Evolutionary conservation across 1,140 invertebrate genomes (phyloP), one percentile per base, ranked within the genome.

Genomic region (Marisa cornuarietis): DNA sequence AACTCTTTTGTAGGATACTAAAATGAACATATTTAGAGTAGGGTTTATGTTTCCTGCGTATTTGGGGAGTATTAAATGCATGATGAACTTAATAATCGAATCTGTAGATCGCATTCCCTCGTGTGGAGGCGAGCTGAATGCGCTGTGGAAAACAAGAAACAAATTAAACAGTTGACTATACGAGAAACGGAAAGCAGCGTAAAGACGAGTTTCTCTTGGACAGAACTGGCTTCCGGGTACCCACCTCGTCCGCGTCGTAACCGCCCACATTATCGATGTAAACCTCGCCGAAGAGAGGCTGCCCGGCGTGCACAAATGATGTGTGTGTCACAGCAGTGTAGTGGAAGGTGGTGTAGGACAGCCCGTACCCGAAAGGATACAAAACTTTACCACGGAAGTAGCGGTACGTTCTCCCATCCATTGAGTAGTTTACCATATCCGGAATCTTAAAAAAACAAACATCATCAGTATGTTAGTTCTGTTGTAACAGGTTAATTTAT

Each of bases 361-460:
- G 69, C 0, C 87, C 87, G 80, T 87, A 88, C 11, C 87, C 87
- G 76, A 87, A 88, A 26, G 86, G 85, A 65, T 84, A 88, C 13
- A 82, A 61, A 5, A 83, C 83, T 18, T 81, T 61, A 51, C 80
- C 80, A 13, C 74, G 51, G 72, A 85, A 86, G 76, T 87, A 88
- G 20, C 87, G 82, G 75, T 88, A 88, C 7, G 87, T 88, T n/a
- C 84, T 66, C 13, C 83, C 83, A 11, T 26, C 76, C 87, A 88
- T 87, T 2, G 83, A 71, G 78, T 88, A 88, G 72, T 87, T 82
- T 20, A 77, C 81, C 75, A 88, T 88, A 18, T 82, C 76, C 7
- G 85, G 85, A 68, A 87, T 80, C 85, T 86, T 77, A 7, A 81
- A 83, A n/a, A 9, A 63, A 7, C 13, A 76, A 26, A 76, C 24